These are phyloP conservation scores for Pseudopodoces humilis DNA, from an alignment of 2,113 vertebrate genomes.

Conservation along the genomic window DNA sequence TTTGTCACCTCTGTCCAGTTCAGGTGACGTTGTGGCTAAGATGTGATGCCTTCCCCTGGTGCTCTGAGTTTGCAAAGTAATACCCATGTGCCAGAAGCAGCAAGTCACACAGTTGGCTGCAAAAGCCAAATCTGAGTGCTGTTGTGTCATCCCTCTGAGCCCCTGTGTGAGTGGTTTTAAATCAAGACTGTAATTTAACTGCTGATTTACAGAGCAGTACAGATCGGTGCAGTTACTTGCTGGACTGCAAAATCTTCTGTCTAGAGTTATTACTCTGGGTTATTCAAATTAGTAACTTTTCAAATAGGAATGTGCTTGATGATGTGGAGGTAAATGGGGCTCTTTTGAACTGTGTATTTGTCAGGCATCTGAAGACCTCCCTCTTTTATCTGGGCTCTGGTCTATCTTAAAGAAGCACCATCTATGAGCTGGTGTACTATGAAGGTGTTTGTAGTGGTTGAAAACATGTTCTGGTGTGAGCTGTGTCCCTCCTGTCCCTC, in stretches of 20 bases:
- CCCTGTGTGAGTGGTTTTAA: background rate
- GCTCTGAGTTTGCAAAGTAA: background rate
- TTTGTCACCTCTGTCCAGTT: background rate
- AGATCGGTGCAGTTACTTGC: background rate
- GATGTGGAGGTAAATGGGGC: background rate
- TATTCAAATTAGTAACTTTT: background rate
- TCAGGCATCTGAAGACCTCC: background rate
- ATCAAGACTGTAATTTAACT: background rate
- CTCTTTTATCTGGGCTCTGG: background rate
- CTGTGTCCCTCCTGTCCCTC: background rate
- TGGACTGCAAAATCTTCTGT: background rate
- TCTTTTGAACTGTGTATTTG: background rate
- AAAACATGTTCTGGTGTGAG: accelerated
- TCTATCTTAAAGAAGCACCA: background rate
- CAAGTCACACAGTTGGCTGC: background rate
- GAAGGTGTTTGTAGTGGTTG: background rate
- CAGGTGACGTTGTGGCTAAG: background rate
- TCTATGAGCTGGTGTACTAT: background rate
- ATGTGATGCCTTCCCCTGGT: background rate
- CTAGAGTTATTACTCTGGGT: background rate
- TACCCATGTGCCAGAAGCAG: background rate
- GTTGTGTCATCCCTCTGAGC: background rate
- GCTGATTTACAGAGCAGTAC: background rate
- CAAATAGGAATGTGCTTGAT: background rate
- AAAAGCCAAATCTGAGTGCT: background rate